Base-by-base conservation (phyloP, 2,888 invertebrate genomes). In the Clitarchus hookeri region DNA sequence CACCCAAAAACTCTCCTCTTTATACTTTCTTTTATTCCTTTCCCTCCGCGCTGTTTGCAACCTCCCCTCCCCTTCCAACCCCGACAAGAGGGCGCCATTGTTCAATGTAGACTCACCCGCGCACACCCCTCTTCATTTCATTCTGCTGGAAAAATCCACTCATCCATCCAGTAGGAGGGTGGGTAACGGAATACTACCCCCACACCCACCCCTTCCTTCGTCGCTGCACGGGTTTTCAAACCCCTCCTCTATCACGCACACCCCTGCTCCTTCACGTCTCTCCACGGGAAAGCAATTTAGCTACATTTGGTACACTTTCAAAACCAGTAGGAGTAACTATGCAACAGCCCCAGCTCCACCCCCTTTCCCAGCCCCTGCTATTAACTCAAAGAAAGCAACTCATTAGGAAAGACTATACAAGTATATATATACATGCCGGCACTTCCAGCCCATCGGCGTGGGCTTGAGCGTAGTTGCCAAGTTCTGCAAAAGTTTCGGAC, bases 341-440 rank as follows among this genome's bases (percentile, higher is more conserved):
- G 44, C 83, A 26, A 83, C 3, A 19, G 16, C 9, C 83, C 65
- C 36, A 36, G 36, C 36, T 65, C 65, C 65, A n/a, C 65, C 19
- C 65, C n/a, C 65, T 19, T 23, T 23, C 65, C 19, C 11, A 16
- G 48, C 48, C 80, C n/a, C 79, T 78, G 86, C 87, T 86, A 87
- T 87, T 87, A 87, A 80, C 86, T 87, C 86, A 87, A 87, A 87
- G 87, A 87, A 87, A 87, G 87, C 87, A 87, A 84, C 87, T 87
- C 87, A 87, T 87, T 87, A 87, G 82, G 82, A 53, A 36, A 53
- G 82, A 27, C 85, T 80, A 26, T 86, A 85, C 78, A 83, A 77
- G 44, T 77, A 84, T 82, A 86, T 82, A 82, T 82, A 82, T 82
- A 82, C 82, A 27, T 82, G 36, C 82, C 82, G 11, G 36, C 27